Conservation (phyloP, 1,140 invertebrate genomes). For the Varroa destructor region DNA sequence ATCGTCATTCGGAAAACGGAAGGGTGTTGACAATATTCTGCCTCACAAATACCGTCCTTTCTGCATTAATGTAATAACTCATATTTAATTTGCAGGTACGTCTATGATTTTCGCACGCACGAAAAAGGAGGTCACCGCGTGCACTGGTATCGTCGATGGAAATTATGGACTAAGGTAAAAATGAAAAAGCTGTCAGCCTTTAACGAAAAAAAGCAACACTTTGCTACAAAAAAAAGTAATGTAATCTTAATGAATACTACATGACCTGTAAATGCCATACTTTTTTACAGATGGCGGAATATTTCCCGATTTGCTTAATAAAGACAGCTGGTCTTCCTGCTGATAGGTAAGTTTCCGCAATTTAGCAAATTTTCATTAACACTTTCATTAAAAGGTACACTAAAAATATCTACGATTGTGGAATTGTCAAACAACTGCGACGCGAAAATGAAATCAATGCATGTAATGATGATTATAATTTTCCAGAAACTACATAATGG, state of each 20-base stretch:
- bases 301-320: slow-evolving; percentile 68
- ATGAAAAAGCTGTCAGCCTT: too few species aligned
- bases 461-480: neutral
- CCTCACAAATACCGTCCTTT: too few species aligned
- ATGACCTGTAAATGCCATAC: too few species aligned
- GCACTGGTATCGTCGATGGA: slow-evolving; percentile 52
- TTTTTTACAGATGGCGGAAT: slow-evolving; percentile 48
- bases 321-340: slow-evolving; percentile 67
- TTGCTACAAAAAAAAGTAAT: too few species aligned
- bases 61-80: too few species aligned
- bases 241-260: too few species aligned
- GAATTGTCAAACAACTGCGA: neutral
- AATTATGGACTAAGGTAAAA: slow-evolving; percentile 51
- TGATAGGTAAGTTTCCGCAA: slow-evolving; percentile 38
- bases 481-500: slow-evolving; percentile 63
- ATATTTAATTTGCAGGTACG: slow-evolving; percentile 39
- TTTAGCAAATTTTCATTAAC: neutral
- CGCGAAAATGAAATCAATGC: neutral
- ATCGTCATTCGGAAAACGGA: too few species aligned
- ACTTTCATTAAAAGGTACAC: neutral
- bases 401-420: neutral
- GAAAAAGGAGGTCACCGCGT: slow-evolving; percentile 49
- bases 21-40: too few species aligned
- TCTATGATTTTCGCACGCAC: slow-evolving; percentile 51
- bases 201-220: too few species aligned